Evolutionary conservation across 2,113 vertebrate species (phyloP).

Genomic region (Gnathonemus longibarbis): DNA sequence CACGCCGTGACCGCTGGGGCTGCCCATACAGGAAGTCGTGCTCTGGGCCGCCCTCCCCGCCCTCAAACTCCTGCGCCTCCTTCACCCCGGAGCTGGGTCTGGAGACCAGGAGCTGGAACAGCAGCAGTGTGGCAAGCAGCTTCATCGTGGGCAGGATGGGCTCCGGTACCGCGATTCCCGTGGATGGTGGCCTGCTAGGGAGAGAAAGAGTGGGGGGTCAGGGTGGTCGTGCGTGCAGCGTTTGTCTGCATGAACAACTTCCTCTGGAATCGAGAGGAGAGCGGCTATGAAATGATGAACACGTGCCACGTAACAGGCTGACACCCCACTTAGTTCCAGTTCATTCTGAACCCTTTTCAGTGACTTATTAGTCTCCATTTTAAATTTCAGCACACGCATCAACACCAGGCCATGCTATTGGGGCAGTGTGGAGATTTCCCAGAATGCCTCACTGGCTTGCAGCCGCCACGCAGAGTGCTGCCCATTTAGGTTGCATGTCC

Average conservation of each 20-base stretch:
- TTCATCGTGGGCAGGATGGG: constrained; percentile 43
- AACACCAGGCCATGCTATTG: background rate
- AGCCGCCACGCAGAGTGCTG: background rate
- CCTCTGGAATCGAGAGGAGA: background rate
- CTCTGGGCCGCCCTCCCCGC: constrained; percentile 59
- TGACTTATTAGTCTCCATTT: background rate
- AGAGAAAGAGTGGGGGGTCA: background rate
- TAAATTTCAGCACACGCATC: background rate
- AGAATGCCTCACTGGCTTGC: background rate
- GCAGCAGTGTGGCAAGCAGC: constrained; percentile 50
- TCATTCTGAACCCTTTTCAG: background rate
- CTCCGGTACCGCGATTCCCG: constrained; percentile 41
- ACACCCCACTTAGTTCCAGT: background rate
- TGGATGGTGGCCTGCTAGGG: constrained; percentile 12
- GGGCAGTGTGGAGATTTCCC: background rate
- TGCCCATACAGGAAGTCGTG: constrained; percentile 76
- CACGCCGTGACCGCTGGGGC: constrained; percentile 50
- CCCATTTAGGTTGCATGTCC: background rate
- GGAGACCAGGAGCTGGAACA: constrained; percentile 63
- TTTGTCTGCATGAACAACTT: background rate
- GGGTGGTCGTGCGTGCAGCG: background rate
- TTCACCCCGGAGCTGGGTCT: constrained; percentile 46
- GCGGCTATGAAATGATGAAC: background rate
- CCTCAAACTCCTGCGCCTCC: constrained; percentile 65
- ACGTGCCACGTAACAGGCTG: background rate